Conservation (phyloP, 2,113 vertebrate genomes). For the Vimba vimba region DNA sequence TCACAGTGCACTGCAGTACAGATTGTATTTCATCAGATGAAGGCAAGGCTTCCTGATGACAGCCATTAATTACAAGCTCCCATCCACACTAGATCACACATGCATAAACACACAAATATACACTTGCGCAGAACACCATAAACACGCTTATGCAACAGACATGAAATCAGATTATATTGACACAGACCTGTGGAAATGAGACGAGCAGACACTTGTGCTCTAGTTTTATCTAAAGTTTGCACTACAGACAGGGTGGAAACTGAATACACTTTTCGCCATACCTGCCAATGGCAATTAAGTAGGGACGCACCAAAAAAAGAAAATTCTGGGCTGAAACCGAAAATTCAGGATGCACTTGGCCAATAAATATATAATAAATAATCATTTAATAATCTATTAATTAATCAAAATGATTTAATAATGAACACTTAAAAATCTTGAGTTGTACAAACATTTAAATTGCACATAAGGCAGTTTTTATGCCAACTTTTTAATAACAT, state of each 20-base stretch:
- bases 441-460: no score
- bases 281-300: no score
- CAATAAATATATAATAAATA: no score
- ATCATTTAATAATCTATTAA: no score
- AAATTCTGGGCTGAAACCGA: no score
- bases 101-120: slow-evolving; percentile 19
- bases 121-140: background rate
- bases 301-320: no score
- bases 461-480: no score
- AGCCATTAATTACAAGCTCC: background rate
- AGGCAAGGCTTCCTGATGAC: slow-evolving; percentile 2
- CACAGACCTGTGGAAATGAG: background rate
- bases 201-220: background rate
- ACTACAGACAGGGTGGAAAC: background rate
- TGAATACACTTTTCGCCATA: background rate
- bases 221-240: background rate
- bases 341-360: no score
- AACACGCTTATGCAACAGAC: slow-evolving; percentile 12
- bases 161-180: background rate
- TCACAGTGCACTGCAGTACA: background rate
- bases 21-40: slow-evolving; percentile 27
- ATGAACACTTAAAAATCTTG: no score
- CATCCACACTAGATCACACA: slow-evolving; percentile 8
- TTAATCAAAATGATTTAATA: no score
- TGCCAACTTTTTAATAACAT: no score